These are phyloP conservation scores for Abscondita cerata DNA, from an alignment of 2,888 invertebrate genomes.

Conservation along the genomic window DNA sequence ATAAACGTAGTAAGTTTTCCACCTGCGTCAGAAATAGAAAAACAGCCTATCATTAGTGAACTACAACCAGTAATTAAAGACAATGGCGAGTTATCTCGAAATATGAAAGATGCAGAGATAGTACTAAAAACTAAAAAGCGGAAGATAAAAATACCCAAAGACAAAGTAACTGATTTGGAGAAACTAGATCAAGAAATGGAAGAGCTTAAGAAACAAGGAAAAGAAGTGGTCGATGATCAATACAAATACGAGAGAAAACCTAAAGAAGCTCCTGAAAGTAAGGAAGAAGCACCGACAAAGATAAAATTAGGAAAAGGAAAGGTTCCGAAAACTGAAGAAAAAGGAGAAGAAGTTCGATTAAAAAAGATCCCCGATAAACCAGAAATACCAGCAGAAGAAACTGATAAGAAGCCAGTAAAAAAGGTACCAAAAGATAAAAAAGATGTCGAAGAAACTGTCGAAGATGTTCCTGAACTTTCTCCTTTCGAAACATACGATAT, in stretches of 20 bases:
- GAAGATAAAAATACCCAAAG: conserved; percentile 56
- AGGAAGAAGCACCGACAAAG: conserved; percentile 51
- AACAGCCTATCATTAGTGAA: conserved; percentile 52
- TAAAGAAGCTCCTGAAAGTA: conserved; percentile 36
- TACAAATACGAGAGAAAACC: conserved; percentile 48
- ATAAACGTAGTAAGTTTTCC: conserved; percentile 59
- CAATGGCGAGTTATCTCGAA: conserved; percentile 60
- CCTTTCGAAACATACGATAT: conserved; percentile 56
- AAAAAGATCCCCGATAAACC: conserved; percentile 57
- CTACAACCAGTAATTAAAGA: conserved; percentile 58
- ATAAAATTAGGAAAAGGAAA: conserved; percentile 59
- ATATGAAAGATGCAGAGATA: conserved; percentile 60
- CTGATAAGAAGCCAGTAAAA: conserved; percentile 49
- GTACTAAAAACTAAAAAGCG: conserved; percentile 57
- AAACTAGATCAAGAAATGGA: conserved; percentile 58
- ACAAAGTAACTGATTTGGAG: conserved; percentile 56
- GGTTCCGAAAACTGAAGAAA: conserved; percentile 51
- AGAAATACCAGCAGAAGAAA: conserved; percentile 46
- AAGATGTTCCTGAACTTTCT: conserved; percentile 51
- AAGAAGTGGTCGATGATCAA: conserved; percentile 56
- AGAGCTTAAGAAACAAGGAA: conserved; percentile 53
- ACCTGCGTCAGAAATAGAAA: conserved; percentile 52
- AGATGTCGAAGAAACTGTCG: conserved; percentile 46
- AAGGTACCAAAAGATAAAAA: conserved; percentile 21
- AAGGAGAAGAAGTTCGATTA: conserved; percentile 49